Percentiles rank a stretch among this genome's conserved stretches.
Conservation (phyloP, 2,797 vertebrate species). For the Chelon labrosus region DNA sequence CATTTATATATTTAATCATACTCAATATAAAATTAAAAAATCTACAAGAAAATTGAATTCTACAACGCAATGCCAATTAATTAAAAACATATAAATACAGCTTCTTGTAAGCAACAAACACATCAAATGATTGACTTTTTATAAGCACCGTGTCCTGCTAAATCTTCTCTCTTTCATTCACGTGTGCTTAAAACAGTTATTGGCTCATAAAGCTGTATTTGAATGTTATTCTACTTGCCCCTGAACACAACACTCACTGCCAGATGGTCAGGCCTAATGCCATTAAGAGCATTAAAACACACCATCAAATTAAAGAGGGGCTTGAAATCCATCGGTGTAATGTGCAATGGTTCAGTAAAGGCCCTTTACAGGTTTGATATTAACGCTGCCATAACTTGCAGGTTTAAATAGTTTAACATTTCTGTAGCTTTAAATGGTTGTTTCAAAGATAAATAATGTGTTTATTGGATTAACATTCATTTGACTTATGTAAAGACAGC, state of each 20-base stretch:
- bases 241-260: conserved; percentile 2
- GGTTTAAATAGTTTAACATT: not conserved
- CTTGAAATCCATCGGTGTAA: not conserved
- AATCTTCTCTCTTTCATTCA: no score
- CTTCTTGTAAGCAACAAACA: no score
- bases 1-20: no score
- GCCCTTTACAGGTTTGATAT: not conserved
- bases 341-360: not conserved
- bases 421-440: not conserved
- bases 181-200: not conserved
- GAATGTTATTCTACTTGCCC: no score
- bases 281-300: not conserved
- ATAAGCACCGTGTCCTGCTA: no score
- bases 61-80: no score
- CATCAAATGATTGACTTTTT: no score
- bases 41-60: no score
- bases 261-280: not conserved
- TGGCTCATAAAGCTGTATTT: not conserved
- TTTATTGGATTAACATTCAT: conserved; percentile 4
- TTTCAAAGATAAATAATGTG: not conserved
- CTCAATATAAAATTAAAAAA: no score
- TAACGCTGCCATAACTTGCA: not conserved
- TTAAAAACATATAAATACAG: no score
- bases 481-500: not conserved
- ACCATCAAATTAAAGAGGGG: not conserved